Conservation (phyloP, 2,888 invertebrate genomes). For the Neoitamus cyanurus region DNA sequence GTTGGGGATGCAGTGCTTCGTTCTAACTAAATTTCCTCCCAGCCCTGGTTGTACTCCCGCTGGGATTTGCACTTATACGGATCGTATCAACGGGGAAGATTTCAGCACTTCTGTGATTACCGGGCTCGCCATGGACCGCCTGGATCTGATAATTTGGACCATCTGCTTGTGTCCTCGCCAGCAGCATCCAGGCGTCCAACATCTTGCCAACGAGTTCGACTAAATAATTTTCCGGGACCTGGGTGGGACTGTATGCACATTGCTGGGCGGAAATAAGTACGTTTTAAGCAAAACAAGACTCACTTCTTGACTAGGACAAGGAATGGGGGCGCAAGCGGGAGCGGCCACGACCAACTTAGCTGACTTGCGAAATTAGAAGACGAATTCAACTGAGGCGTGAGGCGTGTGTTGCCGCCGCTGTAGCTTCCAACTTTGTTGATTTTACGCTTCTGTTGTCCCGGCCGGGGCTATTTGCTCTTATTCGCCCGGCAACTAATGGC, state of each 20-base stretch:
- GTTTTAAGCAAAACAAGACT: background rate
- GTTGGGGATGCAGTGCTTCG: background rate
- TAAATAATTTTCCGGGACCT: background rate
- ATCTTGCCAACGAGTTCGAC: background rate
- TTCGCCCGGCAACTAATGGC: constrained; percentile 6
- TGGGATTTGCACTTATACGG: constrained; percentile 10
- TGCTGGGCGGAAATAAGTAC: background rate
- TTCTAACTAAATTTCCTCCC: background rate
- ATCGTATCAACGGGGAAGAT: background rate
- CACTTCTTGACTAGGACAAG: background rate
- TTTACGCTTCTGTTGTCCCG: constrained; percentile 3
- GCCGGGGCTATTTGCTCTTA: background rate
- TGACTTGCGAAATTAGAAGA: background rate
- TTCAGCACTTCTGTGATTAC: background rate
- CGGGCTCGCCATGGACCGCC: background rate
- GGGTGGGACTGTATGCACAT: background rate
- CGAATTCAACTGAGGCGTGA: background rate
- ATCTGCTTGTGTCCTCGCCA: constrained; percentile 27
- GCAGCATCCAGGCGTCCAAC: background rate
- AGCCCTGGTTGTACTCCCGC: background rate
- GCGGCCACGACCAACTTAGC: background rate
- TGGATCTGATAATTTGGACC: constrained; percentile 30
- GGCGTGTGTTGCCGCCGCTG: background rate
- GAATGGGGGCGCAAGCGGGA: background rate
- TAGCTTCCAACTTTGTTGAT: background rate